phyloP scores from a whole-genome alignment of 2,888 invertebrate genomes.

The Petrophora chlorosata region DNA sequence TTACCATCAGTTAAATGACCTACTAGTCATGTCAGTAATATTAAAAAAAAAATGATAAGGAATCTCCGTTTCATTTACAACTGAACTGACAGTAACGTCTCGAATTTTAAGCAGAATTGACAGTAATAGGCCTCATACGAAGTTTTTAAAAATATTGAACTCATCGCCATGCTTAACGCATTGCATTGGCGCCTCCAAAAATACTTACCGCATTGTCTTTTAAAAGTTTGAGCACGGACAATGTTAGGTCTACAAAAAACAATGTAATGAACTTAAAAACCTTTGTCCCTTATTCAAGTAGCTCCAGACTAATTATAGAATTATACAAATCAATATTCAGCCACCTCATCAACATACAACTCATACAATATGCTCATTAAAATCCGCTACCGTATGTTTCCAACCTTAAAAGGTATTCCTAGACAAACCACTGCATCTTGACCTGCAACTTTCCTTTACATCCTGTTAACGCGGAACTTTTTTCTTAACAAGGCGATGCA shows the following conservation, averaged over 20 bases:
- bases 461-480: slow-evolving; percentile 6
- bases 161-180: too few relatives aligned
- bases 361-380: slow-evolving; percentile 35
- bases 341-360: slow-evolving; percentile 21
- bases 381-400: slow-evolving; percentile 41
- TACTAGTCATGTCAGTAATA: too few relatives aligned
- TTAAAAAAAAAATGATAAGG: too few relatives aligned
- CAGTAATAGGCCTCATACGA: too few relatives aligned
- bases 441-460: slow-evolving; percentile 20
- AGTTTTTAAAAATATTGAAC: too few relatives aligned
- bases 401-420: slow-evolving; percentile 36
- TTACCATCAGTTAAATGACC: too few relatives aligned
- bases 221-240: slow-evolving; percentile 9
- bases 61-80: too few relatives aligned
- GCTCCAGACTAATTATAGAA: slow-evolving; percentile 21
- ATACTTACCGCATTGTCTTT: too few relatives aligned
- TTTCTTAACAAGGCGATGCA: slow-evolving; percentile 21
- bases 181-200: slow-evolving; percentile 12
- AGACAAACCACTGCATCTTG: slow-evolving; percentile 21
- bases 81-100: too few relatives aligned
- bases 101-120: too few relatives aligned
- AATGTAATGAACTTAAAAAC: slow-evolving; percentile 18
- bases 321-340: slow-evolving; percentile 29
- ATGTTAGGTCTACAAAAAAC: slow-evolving; percentile 9
- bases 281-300: slow-evolving; percentile 24